Conservation (phyloP, 2,113 vertebrate genomes). For the Tichodroma muraria region DNA sequence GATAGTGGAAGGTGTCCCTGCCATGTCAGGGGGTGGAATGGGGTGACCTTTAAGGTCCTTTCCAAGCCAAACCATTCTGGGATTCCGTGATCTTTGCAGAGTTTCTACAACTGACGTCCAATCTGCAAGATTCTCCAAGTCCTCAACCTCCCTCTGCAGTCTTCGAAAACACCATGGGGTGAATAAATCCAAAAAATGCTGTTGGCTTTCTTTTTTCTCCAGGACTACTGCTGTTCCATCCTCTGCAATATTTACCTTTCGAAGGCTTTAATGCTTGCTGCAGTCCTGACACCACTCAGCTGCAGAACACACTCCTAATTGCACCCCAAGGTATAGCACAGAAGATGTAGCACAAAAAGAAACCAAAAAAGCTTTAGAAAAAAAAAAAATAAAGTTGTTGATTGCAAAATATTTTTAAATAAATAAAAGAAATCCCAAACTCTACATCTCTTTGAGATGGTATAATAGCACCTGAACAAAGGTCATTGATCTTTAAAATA, state of each 20-base stretch:
- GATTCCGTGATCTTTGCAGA: background rate
- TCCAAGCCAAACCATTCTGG: background rate
- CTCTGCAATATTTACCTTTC: background rate
- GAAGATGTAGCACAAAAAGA: background rate
- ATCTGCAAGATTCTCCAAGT: background rate
- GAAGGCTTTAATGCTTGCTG: background rate
- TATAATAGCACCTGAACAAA: background rate
- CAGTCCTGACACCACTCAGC: slow-evolving; percentile 35
- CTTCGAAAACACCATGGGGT: background rate
- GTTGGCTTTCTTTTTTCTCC: background rate
- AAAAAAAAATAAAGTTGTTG: background rate
- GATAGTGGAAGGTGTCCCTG: accelerated
- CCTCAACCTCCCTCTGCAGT: background rate
- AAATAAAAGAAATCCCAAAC: background rate
- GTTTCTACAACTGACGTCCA: background rate
- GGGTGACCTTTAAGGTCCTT: background rate
- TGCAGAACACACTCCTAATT: slow-evolving; percentile 28
- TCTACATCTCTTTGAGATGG: background rate
- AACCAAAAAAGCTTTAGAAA: background rate
- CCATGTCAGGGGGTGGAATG: background rate
- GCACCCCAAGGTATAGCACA: background rate
- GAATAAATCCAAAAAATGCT: background rate
- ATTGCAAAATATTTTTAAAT: background rate
- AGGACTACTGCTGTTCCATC: background rate
- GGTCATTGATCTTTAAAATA: background rate